Evolutionary conservation across 37 sponge, comb jelly and placozoan species (phyloP).

Genomic region (Halisarca cf. caerulea): DNA sequence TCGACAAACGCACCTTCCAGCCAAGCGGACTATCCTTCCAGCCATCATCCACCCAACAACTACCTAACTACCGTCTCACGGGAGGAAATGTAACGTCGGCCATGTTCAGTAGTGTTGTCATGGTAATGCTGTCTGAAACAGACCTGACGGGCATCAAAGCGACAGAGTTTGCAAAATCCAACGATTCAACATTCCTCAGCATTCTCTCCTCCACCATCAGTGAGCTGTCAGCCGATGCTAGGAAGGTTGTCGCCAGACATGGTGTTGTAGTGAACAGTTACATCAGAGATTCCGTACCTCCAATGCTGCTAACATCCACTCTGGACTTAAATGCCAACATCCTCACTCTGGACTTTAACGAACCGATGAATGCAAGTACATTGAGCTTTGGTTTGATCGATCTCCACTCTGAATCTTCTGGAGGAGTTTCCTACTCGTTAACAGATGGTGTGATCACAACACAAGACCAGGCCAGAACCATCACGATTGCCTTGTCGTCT

Average conservation of each 20-base stretch:
- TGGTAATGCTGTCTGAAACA: conserved; percentile 45
- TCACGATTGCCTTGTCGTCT: conserved; percentile 57
- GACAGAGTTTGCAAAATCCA: conserved; percentile 62
- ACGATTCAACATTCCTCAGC: conserved; percentile 55
- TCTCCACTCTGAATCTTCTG: conserved; percentile 35
- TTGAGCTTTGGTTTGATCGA: conserved; percentile 36
- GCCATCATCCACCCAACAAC: background rate
- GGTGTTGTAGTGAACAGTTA: conserved; percentile 45
- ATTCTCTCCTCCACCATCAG: conserved; percentile 60
- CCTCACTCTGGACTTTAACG: conserved; percentile 69
- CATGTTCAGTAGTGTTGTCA: conserved; percentile 55
- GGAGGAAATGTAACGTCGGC: conserved; percentile 62
- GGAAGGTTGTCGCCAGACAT: conserved; percentile 22
- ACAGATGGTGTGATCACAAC: conserved; percentile 65
- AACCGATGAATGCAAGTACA: conserved; percentile 61
- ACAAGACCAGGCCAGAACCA: conserved; percentile 31
- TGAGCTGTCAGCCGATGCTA: conserved; percentile 68
- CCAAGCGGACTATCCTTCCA: conserved; percentile 58
- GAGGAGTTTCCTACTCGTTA: conserved; percentile 39
- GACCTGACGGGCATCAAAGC: conserved; percentile 82
- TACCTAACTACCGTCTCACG: conserved; percentile 61
- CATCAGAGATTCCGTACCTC: conserved; percentile 45
- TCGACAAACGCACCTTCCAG: conserved; percentile 58
- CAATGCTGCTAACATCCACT: conserved; percentile 46
- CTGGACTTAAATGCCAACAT: conserved; percentile 67